Conservation (phyloP, 1,140 invertebrate species). For the Oryctes rhinoceros region DNA sequence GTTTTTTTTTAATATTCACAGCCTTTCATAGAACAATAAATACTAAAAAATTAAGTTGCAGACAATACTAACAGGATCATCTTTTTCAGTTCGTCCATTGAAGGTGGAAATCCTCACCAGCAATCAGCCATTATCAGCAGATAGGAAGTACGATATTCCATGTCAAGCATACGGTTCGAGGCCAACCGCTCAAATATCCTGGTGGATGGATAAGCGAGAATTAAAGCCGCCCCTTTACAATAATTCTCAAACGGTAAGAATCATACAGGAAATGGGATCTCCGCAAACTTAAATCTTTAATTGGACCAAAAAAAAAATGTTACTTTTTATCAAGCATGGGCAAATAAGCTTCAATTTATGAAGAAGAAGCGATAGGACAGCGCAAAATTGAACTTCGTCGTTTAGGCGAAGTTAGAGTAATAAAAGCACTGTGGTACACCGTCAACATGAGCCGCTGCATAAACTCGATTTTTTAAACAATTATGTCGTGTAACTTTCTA, state of each 20-base stretch:
- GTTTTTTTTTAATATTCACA: no score
- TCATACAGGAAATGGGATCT: not conserved
- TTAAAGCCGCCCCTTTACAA: slow-evolving; percentile 64
- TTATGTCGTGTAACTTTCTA: no score
- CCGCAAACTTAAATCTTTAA: not conserved
- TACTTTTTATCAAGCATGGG: not conserved
- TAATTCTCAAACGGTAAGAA: slow-evolving; percentile 66
- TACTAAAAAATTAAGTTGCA: no score
- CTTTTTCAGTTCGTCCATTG: slow-evolving; percentile 77
- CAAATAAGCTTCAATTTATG: no score
- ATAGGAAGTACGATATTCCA: slow-evolving; percentile 76
- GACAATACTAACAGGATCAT: slow-evolving; percentile 41
- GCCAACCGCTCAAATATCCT: slow-evolving; percentile 79
- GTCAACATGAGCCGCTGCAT: no score
- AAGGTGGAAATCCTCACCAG: slow-evolving; percentile 79
- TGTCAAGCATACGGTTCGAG: slow-evolving; percentile 83
- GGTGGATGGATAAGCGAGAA: slow-evolving; percentile 80
- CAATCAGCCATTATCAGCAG: slow-evolving; percentile 82
- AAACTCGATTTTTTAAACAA: no score
- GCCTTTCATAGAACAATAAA: no score
- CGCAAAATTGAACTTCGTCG: no score
- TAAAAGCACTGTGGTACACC: no score
- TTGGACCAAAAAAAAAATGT: not conserved
- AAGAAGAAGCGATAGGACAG: no score
- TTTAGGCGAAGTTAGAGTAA: no score